phyloP scores from a whole-genome alignment of 2,113 vertebrate species.

The Nasalis larvatus region DNA sequence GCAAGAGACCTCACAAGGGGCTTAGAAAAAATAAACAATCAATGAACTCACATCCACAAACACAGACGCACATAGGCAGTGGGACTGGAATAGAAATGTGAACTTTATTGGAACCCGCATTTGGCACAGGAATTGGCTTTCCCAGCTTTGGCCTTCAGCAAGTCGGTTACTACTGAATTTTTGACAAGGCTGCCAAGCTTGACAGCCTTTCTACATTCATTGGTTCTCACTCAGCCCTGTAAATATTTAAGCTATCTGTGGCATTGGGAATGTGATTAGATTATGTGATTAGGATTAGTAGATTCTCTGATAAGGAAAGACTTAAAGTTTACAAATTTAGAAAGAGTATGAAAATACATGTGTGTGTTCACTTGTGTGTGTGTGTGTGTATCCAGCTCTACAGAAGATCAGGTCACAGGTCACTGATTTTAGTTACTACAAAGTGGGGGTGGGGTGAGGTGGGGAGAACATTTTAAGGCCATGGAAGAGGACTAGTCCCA shows the following conservation, averaged over 20 bases:
- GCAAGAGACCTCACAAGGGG: constrained; percentile 47
- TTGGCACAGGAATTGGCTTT: constrained; percentile 27
- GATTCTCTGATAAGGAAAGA: constrained; percentile 36
- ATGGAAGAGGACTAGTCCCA: constrained; percentile 12
- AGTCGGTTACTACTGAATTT: constrained; percentile 24
- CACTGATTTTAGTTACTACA: not conserved
- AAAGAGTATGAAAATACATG: not conserved
- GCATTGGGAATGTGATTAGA: not conserved
- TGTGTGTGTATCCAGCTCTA: not conserved
- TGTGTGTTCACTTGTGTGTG: not conserved
- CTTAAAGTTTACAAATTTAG: not conserved
- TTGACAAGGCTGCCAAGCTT: not conserved
- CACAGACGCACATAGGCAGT: not conserved
- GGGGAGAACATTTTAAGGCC: constrained; percentile 12
- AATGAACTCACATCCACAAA: constrained; percentile 5
- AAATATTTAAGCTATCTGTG: constrained; percentile 54
- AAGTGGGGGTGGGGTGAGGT: not conserved
- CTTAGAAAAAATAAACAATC: constrained; percentile 60
- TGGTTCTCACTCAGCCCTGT: not conserved
- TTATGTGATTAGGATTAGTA: constrained; percentile 2
- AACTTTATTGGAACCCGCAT: not conserved
- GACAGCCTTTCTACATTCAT: constrained; percentile 19
- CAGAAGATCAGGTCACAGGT: not conserved
- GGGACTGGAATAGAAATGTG: constrained; percentile 26
- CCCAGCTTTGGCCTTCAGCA: constrained; percentile 31